These are phyloP conservation scores for Odiellus spinosus DNA, from an alignment of 2,888 invertebrate genomes.

Conservation along the genomic window DNA sequence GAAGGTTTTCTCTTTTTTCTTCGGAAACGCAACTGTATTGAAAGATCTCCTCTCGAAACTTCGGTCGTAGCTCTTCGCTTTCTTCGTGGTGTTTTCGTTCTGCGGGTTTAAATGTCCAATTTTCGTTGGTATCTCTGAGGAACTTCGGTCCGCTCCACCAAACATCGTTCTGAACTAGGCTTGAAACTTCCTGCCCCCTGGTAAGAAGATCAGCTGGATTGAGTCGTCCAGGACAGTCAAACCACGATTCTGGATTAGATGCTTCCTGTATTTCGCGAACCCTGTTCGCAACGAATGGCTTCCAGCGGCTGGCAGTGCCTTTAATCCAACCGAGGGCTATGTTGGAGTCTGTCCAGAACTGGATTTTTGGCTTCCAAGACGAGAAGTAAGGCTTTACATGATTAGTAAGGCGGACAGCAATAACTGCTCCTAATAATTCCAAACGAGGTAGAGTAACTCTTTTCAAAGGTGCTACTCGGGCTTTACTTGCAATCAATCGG, in stretches of 20 bases:
- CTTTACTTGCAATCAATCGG: background rate
- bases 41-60: no score
- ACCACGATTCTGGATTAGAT: background rate
- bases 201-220: background rate
- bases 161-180: no score
- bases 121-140: no score
- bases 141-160: no score
- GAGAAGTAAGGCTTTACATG: background rate
- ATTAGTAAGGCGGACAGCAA: background rate
- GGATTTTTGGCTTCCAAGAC: background rate
- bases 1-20: no score
- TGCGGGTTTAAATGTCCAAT: no score
- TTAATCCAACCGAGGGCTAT: no score
- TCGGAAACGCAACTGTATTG: no score
- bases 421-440: background rate
- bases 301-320: background rate
- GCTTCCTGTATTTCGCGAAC: background rate
- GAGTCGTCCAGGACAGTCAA: background rate
- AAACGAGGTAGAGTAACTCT: conserved; percentile 1
- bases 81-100: no score
- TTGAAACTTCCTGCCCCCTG: background rate
- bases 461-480: conserved; percentile 2
- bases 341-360: background rate
- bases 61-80: no score
- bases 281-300: background rate